A percentile compares a stretch with the other conserved stretches of the same genome.
phyloP scores from a whole-genome alignment of 2,797 vertebrate genomes.

The Phrynocephalus guinanensis region DNA sequence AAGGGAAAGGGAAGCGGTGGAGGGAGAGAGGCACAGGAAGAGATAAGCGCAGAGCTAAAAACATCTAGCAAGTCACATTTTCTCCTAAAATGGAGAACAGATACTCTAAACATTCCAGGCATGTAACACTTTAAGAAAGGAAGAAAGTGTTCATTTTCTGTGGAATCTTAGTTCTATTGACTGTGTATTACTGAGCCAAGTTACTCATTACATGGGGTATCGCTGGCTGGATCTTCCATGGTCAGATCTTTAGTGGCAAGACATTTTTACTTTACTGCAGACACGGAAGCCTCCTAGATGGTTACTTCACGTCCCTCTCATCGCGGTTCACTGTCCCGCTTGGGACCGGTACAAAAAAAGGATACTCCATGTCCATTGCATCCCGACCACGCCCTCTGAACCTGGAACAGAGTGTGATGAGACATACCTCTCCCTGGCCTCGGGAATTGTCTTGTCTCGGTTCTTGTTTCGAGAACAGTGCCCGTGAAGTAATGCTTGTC shows the following conservation, averaged over 20 bases:
- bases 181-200: not conserved
- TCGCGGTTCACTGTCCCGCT: too few relatives aligned
- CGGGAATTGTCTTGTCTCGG: too few relatives aligned
- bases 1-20: not conserved
- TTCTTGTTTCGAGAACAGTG: too few relatives aligned
- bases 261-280: not conserved
- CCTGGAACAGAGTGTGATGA: too few relatives aligned
- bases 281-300: not conserved
- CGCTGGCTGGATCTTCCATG: not conserved
- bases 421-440: too few relatives aligned
- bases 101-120: not conserved
- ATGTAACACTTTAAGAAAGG: not conserved
- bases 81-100: slow-evolving; percentile 2
- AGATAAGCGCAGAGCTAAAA: not conserved
- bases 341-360: too few relatives aligned
- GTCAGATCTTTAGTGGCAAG: not conserved
- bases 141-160: not conserved
- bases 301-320: too few relatives aligned
- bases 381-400: too few relatives aligned
- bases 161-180: not conserved
- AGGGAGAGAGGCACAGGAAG: not conserved
- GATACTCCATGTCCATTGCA: too few relatives aligned
- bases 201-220: not conserved
- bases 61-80: not conserved
- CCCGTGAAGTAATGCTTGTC: too few relatives aligned